Evolutionary conservation across 2,797 vertebrate species (phyloP).

Genomic region (Periophthalmus magnuspinnatus): DNA sequence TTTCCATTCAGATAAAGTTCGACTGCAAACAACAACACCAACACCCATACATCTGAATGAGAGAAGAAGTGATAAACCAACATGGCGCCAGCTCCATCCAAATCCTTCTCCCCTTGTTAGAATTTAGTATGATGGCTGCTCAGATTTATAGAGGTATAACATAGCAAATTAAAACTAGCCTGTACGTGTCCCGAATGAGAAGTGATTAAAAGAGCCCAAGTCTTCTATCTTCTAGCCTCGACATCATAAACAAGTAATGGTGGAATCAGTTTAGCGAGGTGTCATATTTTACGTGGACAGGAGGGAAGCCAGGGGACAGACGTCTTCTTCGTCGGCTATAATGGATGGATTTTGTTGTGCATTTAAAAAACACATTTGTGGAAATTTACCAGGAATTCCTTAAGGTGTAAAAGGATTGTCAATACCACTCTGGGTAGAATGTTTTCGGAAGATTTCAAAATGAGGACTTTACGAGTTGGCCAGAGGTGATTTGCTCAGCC

Average conservation of each 20-base stretch:
- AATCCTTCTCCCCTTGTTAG: conserved; percentile 53
- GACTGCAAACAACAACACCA: conserved; percentile 43
- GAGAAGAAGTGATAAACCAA: conserved; percentile 39
- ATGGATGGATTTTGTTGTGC: conserved; percentile 52
- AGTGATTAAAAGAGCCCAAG: conserved; percentile 23
- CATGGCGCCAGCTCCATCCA: conserved; percentile 39
- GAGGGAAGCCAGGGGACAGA: conserved; percentile 47
- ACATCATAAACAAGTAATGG: conserved; percentile 70
- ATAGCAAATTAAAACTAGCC: conserved; percentile 61
- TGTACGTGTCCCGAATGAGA: conserved; percentile 62
- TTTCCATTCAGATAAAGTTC: conserved; percentile 26
- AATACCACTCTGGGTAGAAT: conserved; percentile 54
- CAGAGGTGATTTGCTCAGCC: conserved; percentile 57
- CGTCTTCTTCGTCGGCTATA: conserved; percentile 31
- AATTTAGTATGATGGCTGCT: conserved; percentile 49
- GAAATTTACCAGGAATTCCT: conserved; percentile 53
- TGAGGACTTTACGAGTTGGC: conserved; percentile 59
- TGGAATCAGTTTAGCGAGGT: conserved; percentile 65
- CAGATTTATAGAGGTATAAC: conserved; percentile 66
- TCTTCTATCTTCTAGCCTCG: conserved; percentile 30
- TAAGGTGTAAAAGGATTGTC: conserved; percentile 56
- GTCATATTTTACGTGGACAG: conserved; percentile 68
- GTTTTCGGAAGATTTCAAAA: conserved; percentile 60
- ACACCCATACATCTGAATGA: conserved; percentile 26
- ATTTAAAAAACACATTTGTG: conserved; percentile 44